Evolutionary conservation across 2,797 vertebrate species (phyloP).

Genomic region (Echiichthys vipera): DNA sequence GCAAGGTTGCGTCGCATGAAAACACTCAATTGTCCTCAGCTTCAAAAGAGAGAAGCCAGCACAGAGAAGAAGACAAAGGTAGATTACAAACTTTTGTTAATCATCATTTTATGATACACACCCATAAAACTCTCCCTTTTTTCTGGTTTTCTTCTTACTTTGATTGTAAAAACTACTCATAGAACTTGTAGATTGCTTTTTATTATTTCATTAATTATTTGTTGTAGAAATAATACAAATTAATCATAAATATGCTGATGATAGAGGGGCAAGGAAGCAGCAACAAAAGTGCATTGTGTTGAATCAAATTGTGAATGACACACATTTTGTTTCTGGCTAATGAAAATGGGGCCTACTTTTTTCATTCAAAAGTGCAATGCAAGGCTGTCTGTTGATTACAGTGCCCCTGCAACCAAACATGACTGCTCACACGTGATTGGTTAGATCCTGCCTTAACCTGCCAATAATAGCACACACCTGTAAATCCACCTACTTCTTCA

Average conservation of each 20-base stretch:
- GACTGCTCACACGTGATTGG: conserved; percentile 61
- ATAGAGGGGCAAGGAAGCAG: neutral
- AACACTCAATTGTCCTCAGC: neutral
- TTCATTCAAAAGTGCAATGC: neutral
- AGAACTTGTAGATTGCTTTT: too few species aligned
- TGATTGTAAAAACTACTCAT: too few species aligned
- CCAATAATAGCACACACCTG: conserved; percentile 22
- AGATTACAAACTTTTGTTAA: conserved; percentile 13
- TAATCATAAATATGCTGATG: neutral
- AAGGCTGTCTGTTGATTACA: neutral
- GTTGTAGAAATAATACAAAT: conserved; percentile 14
- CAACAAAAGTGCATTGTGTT: neutral
- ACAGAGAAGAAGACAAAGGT: conserved; percentile 48
- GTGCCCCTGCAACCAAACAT: conserved; percentile 47
- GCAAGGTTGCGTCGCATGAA: conserved; percentile 1
- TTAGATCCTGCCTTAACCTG: conserved; percentile 16
- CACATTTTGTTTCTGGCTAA: neutral
- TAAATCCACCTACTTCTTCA: conserved; percentile 31
- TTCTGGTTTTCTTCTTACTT: too few species aligned
- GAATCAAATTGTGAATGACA: neutral
- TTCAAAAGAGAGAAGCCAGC: conserved; percentile 9
- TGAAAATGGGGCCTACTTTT: neutral
- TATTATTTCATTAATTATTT: too few species aligned
- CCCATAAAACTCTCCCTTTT: neutral
- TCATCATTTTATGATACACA: neutral